phyloP scores from a whole-genome alignment of 1,140 invertebrate species.

The Drosophila simulans region DNA sequence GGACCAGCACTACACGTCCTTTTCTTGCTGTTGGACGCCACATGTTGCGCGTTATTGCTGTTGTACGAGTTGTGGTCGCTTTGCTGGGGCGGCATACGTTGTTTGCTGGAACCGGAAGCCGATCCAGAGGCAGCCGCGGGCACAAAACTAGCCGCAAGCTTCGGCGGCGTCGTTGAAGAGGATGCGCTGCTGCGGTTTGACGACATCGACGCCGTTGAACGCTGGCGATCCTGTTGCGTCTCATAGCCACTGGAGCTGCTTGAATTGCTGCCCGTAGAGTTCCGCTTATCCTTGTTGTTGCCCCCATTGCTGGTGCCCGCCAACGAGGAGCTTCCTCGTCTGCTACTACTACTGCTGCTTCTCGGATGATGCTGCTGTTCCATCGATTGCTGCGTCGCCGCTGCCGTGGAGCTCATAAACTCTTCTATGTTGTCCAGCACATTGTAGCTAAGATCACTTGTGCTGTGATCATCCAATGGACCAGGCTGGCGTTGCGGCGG shows the following conservation, averaged over 20 bases:
- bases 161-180: conserved; percentile 57
- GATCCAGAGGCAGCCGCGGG: conserved; percentile 23
- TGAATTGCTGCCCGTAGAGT: conserved; percentile 69
- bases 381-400: conserved; percentile 24
- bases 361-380: conserved; percentile 42
- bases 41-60: conserved; percentile 61
- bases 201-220: conserved; percentile 20
- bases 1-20: conserved; percentile 53
- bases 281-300: conserved; percentile 59
- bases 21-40: conserved; percentile 71
- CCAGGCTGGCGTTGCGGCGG: conserved; percentile 65
- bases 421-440: conserved; percentile 79
- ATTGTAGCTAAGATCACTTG: conserved; percentile 75
- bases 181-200: conserved; percentile 23
- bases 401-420: conserved; percentile 63
- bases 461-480: conserved; percentile 71
- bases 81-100: conserved; percentile 34
- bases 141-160: conserved; percentile 66
- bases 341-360: conserved; percentile 26
- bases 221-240: conserved; percentile 64
- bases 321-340: conserved; percentile 34
- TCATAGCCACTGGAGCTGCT: conserved; percentile 69
- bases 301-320: conserved; percentile 19
- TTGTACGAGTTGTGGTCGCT: conserved; percentile 47
- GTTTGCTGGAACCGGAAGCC: conserved; percentile 20